A percentile compares a stretch with the other conserved stretches of the same genome.
phyloP scores from a whole-genome alignment of 2,888 invertebrate genomes.

The Malachius bipustulatus region DNA sequence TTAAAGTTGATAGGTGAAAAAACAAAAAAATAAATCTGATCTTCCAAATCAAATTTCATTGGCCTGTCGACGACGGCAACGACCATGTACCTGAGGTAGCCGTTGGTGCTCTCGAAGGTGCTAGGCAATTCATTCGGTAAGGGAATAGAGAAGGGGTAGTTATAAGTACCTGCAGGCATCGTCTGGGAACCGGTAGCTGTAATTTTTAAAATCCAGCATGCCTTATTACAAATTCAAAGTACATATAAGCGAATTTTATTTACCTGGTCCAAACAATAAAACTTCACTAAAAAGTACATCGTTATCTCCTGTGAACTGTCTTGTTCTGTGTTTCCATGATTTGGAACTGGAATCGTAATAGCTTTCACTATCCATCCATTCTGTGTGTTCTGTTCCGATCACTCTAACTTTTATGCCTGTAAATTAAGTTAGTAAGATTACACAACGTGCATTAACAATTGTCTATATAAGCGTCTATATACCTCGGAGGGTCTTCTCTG shows the following conservation, averaged over 20 bases:
- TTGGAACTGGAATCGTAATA: slow-evolving; percentile 23
- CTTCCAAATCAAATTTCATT: slow-evolving; percentile 28
- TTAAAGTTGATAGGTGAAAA: slow-evolving; percentile 25
- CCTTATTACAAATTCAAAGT: too few relatives aligned
- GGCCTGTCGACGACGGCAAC: slow-evolving; percentile 26
- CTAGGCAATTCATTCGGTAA: slow-evolving; percentile 26
- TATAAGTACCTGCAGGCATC: slow-evolving; percentile 25
- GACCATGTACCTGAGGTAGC: slow-evolving; percentile 24
- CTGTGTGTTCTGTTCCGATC: slow-evolving; percentile 24
- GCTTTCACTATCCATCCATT: slow-evolving; percentile 23
- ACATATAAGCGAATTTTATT: neutral
- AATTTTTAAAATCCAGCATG: too few relatives aligned
- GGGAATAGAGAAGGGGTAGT: slow-evolving; percentile 25
- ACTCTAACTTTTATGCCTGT: slow-evolving; percentile 18
- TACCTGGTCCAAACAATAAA: slow-evolving; percentile 26
- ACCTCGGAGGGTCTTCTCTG: too few relatives aligned
- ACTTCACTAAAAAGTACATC: slow-evolving; percentile 22
- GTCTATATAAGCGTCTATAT: too few relatives aligned
- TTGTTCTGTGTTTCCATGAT: slow-evolving; percentile 21
- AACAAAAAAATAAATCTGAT: slow-evolving; percentile 24
- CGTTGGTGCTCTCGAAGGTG: slow-evolving; percentile 24
- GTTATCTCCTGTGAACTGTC: slow-evolving; percentile 23
- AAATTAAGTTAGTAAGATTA: too few relatives aligned
- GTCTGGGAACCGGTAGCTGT: slow-evolving; percentile 23
- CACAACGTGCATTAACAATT: too few relatives aligned